These are phyloP conservation scores for Pipra filicauda DNA, from an alignment of 2,113 vertebrate genomes.

Conservation along the genomic window DNA sequence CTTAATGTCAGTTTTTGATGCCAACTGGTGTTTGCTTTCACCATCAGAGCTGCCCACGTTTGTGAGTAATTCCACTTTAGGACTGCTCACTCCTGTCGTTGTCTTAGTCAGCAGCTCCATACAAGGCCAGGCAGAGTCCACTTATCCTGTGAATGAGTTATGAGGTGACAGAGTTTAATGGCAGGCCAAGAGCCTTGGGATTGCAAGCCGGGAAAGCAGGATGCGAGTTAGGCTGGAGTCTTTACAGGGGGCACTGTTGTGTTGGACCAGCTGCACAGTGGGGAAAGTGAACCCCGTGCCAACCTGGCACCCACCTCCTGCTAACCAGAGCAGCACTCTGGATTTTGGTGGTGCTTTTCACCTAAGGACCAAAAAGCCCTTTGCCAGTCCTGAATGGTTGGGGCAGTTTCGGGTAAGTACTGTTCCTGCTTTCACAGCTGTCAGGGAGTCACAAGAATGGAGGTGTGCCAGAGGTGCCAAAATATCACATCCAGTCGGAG, in stretches of 20 bases:
- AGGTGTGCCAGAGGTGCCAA: background rate
- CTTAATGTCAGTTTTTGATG: background rate
- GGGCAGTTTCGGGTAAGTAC: background rate
- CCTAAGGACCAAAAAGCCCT: background rate
- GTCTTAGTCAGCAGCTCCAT: constrained; percentile 18
- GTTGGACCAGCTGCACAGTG: background rate
- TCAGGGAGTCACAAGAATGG: background rate
- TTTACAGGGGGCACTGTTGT: rapidly evolving
- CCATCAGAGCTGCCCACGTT: background rate
- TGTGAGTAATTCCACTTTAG: background rate
- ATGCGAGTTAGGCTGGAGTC: background rate
- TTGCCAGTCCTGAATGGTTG: background rate
- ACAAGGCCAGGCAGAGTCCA: background rate
- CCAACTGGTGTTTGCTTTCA: constrained; percentile 15
- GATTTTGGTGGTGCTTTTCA: background rate
- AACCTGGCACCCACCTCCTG: rapidly evolving
- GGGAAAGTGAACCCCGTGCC: background rate
- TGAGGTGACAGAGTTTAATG: background rate
- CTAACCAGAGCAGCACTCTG: background rate
- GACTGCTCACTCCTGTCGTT: background rate
- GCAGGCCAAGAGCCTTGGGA: background rate
- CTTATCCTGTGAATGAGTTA: background rate
- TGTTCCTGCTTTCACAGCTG: background rate
- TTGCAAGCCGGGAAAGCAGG: background rate
- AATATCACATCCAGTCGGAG: background rate